Evolutionary conservation across 2,113 vertebrate genomes (phyloP).

Genomic region (Podarcis muralis): DNA sequence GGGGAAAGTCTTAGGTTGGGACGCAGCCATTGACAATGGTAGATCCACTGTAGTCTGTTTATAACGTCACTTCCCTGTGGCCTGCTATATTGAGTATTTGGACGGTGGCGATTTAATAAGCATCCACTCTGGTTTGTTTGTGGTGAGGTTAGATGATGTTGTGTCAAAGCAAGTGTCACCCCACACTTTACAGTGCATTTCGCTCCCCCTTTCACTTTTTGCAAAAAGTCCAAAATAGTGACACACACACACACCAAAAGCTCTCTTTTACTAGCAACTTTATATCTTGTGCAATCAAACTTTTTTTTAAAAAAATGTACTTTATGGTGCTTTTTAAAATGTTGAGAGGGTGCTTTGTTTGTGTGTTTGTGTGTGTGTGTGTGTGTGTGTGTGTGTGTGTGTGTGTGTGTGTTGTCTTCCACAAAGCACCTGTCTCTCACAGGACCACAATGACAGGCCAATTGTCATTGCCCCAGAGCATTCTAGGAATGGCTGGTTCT

Average conservation of each 20-base stretch:
- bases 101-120: too few relatives aligned
- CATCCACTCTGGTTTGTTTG: too few relatives aligned
- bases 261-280: not conserved
- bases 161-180: too few relatives aligned
- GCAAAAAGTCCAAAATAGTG: not conserved
- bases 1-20: not conserved
- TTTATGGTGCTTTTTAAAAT: not conserved
- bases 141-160: too few relatives aligned
- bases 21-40: not conserved
- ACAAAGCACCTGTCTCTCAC: not conserved
- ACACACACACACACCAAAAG: not conserved
- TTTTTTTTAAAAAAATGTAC: not conserved
- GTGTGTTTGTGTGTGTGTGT: not conserved
- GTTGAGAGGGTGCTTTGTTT: not conserved
- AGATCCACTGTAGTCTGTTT: not conserved
- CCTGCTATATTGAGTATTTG: too few relatives aligned
- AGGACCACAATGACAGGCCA: not conserved
- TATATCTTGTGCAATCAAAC: not conserved
- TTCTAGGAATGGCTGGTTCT: not conserved
- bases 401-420: not conserved
- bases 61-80: not conserved
- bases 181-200: not conserved
- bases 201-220: too few relatives aligned
- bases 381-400: not conserved
- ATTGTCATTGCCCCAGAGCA: not conserved